Percentiles rank a stretch among this genome's conserved stretches.
phyloP scores from a whole-genome alignment of 2,888 invertebrate species.

The Chorisops tibialis region DNA sequence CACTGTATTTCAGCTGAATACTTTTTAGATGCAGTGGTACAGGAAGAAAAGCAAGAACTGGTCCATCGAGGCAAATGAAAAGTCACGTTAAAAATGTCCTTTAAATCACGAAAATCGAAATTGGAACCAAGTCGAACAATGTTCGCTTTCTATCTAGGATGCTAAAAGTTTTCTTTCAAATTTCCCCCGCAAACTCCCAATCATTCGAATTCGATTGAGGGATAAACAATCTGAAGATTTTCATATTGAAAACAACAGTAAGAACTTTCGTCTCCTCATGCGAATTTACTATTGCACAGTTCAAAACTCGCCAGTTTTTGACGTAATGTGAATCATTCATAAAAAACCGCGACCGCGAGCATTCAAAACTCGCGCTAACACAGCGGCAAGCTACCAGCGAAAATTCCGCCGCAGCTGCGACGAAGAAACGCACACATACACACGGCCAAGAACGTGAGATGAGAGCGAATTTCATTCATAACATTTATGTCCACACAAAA shows the following conservation, averaged over 20 bases:
- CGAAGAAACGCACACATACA: neutral
- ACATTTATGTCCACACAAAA: conserved; percentile 19
- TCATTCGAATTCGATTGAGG: conserved; percentile 6
- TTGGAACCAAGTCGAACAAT: too few species aligned
- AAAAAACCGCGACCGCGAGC: conserved; percentile 2
- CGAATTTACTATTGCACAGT: neutral
- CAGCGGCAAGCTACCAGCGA: neutral
- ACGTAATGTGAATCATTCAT: conserved; percentile 26
- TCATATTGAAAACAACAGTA: conserved; percentile 4
- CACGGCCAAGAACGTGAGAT: neutral
- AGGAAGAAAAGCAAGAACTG: too few species aligned
- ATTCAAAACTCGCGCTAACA: neutral
- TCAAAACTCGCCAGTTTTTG: conserved; percentile 12
- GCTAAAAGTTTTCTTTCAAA: too few species aligned
- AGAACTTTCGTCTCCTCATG: too few species aligned
- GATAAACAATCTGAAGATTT: conserved; percentile 9
- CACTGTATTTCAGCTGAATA: too few species aligned
- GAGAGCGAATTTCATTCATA: conserved; percentile 21
- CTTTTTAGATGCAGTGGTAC: too few species aligned
- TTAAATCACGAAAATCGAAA: too few species aligned
- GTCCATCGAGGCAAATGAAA: too few species aligned
- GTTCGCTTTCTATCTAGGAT: too few species aligned
- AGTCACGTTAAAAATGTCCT: too few species aligned
- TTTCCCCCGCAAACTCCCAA: conserved; percentile 1
- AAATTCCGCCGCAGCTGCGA: neutral